Percentiles rank a stretch among this genome's conserved stretches.
Conservation (phyloP, 1,140 invertebrate species). For the Caenorhabditis latens region DNA sequence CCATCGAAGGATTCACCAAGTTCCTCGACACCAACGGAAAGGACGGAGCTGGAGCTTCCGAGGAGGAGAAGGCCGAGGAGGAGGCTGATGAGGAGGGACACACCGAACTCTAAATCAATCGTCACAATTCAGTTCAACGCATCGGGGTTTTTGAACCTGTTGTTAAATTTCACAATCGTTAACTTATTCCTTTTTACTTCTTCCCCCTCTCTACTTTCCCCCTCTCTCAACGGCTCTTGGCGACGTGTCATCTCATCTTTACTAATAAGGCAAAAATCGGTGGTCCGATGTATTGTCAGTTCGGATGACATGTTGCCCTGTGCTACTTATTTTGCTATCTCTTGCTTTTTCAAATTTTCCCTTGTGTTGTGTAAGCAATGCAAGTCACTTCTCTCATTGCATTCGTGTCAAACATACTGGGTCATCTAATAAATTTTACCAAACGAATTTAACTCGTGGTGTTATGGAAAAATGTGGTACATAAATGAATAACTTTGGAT, state of each 20-base stretch:
- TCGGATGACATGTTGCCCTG: constrained; percentile 20
- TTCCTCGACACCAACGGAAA: constrained; percentile 88
- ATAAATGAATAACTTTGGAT: too few species aligned
- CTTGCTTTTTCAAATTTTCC: constrained; percentile 40
- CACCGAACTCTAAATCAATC: constrained; percentile 71
- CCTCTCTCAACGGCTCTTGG: neutral
- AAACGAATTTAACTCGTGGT: neutral
- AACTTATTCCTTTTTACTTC: constrained; percentile 35
- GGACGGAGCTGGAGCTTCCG: constrained; percentile 79
- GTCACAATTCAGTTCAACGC: neutral
- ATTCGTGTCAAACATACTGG: constrained; percentile 55
- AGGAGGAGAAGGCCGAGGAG: constrained; percentile 75
- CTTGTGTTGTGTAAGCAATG: constrained; percentile 55
- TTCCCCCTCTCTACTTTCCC: neutral
- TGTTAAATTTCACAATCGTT: constrained; percentile 38
- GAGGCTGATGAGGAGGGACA: constrained; percentile 74
- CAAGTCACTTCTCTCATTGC: constrained; percentile 56
- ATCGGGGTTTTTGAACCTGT: constrained; percentile 13
- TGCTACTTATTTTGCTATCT: constrained; percentile 50
- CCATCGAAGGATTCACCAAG: constrained; percentile 90
- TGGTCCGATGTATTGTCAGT: neutral
- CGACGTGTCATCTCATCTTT: constrained; percentile 7
- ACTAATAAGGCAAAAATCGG: constrained; percentile 24
- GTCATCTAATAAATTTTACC: constrained; percentile 49
- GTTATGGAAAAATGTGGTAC: too few species aligned